phyloP scores from a whole-genome alignment of 2,888 invertebrate genomes.

The Ectemnius lituratus region DNA sequence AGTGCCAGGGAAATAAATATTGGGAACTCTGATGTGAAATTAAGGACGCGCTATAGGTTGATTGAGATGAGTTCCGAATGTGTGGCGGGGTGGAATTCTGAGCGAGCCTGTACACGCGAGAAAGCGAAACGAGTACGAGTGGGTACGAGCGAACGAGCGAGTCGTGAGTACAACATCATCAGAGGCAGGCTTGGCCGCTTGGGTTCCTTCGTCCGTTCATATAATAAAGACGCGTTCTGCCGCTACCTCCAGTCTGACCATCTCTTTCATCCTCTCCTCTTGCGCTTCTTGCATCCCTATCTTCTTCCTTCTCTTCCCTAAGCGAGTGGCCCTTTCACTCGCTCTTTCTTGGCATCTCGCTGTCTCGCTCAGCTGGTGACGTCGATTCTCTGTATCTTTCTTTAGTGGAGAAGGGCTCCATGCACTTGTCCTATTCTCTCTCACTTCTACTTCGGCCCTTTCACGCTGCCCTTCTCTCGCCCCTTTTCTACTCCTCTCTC shows the following conservation, averaged over 20 bases:
- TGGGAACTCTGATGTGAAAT: conserved; percentile 19
- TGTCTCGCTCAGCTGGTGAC: background rate
- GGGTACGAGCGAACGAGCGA: conserved; percentile 58
- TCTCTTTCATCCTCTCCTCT: conserved; percentile 25
- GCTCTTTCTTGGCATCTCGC: background rate
- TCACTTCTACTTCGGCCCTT: background rate
- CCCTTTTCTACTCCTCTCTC: background rate
- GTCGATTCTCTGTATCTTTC: conserved; percentile 7
- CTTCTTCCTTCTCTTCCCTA: background rate
- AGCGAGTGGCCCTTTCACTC: background rate
- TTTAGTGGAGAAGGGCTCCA: conserved; percentile 13
- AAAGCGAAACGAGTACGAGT: conserved; percentile 64
- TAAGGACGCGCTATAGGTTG: background rate
- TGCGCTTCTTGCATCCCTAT: background rate
- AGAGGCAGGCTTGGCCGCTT: conserved; percentile 64
- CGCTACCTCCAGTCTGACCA: conserved; percentile 57
- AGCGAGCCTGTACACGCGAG: conserved; percentile 45
- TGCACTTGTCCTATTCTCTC: conserved; percentile 16
- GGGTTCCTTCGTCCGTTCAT: conserved; percentile 69
- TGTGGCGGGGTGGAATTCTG: conserved; percentile 4
- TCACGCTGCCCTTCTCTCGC: conserved; percentile 2
- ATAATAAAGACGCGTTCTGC: conserved; percentile 76
- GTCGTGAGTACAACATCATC: conserved; percentile 72
- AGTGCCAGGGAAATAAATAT: too few species aligned
- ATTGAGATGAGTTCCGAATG: too few species aligned